Base-by-base conservation (phyloP, 2,888 invertebrate genomes). In the Anthoptus insignis region DNA sequence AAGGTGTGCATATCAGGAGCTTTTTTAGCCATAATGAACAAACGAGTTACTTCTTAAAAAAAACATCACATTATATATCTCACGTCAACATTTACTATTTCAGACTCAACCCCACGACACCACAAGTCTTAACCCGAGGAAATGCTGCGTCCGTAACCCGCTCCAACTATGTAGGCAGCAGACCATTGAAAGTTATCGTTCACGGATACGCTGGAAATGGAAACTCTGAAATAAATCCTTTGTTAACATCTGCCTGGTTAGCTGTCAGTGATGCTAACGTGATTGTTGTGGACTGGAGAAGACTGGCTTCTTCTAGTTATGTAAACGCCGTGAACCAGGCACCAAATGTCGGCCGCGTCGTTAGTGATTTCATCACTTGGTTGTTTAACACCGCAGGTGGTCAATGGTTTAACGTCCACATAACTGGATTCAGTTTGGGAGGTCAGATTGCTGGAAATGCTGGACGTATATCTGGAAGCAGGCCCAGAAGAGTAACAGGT, bases 351-450 rank as follows among this genome's bases (percentile, higher is more conserved):
- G 88, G 87, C 1, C 73, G 79, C 34, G 74, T 72, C 47, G 73
- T 88, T 5, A 87, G 84, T 2, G 78, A 82, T 70, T 87, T 87
- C 71, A 34, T 89, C 11, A 71, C 75, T 11, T 87, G 86, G 86
- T 79, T 89, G 32, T 74, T 83, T 59, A 77, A 74, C 54, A 83
- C 73, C 0, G 79, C 74, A 2, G 88, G 87, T 32, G 84, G 83
- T 9, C 79, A 82, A 71, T 85, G 84, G 82, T 80, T 81, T 65
- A 81, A 81, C 16, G 76, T 89, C 0, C 90, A 90, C 64, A 68
- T 90, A 19, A 78, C 89, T 21, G 89, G 89, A 27, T 85, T 83
- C 80, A 89, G 89, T 73, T 79, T 89, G 67, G 89, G 87, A 1
- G 85, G 82, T 16, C 85, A 87, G 58, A 73, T 82, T 3, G 79